Base-by-base conservation (phyloP, 2,888 invertebrate species). In the Cantharis flavilabris region DNA sequence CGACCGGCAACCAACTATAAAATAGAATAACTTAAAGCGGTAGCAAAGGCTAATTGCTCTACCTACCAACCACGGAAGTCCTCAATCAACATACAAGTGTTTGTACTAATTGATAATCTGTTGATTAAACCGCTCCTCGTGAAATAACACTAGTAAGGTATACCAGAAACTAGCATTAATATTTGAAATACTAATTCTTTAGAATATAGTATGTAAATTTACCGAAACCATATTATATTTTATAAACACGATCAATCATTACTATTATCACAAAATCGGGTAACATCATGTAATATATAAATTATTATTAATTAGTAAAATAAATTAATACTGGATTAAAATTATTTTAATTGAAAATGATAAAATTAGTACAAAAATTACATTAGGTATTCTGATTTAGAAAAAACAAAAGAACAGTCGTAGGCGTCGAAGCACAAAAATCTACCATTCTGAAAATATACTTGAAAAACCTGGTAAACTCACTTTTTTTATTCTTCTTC, bases 101-200 rank as follows among this genome's bases (percentile, higher is more conserved):
- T 72, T 72, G 72, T 72, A 33, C 72, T 72, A 72, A 72, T 72
- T 72, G 72, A 72, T 72, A 72, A 72, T 72, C 72, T 65, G 67
- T 72, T 72, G 72, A 72, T 72, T 72, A 72, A 72, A 67, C 72
- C 65, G 72, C 72, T 67, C 72, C 67, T 67, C 67, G 67, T 72
- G 67, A 67, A 72, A 72, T 67, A 72, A 67, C 72, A 67, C 72
- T 72, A 67, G 72, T 72, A 72, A 72, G 67, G 67, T 72, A 67
- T 26, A 28, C 64, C 49, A 49, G 49, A 49, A 49, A 49, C 49
- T 49, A 49, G 49, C n/a, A n/a, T 49, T 49, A n/a, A 49, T 33
- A 33, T 49, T 49, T 49, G 49, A 49, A 49, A 49, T 49, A 49
- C 49, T 49, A 49, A 49, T 49, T 49, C 49, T 49, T 49, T n/a